phyloP scores from a whole-genome alignment of 2,113 vertebrate species.

The Ia io region DNA sequence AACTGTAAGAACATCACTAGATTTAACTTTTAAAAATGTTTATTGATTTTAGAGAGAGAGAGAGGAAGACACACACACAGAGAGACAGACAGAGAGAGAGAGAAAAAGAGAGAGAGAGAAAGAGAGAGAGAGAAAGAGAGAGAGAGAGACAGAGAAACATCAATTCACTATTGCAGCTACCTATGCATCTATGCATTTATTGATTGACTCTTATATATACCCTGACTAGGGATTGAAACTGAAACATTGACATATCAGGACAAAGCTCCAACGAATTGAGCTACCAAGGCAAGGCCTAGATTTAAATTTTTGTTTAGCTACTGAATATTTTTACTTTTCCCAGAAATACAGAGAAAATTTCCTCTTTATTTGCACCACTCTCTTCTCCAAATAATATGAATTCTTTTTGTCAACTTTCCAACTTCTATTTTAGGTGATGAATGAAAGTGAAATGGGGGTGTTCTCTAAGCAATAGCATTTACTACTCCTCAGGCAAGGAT shows the following conservation, averaged over 20 bases:
- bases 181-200: neutral
- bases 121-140: no score
- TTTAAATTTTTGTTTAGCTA: neutral
- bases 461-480: neutral
- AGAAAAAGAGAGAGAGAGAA: no score
- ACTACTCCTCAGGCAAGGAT: neutral
- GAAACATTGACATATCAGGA: neutral
- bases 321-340: neutral
- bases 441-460: neutral
- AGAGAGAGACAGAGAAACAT: neutral
- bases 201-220: neutral
- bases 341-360: neutral
- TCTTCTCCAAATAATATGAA: neutral
- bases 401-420: neutral
- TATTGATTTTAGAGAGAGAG: neutral
- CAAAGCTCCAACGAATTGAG: neutral
- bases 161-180: neutral
- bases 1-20: slow-evolving; percentile 75
- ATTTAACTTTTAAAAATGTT: neutral
- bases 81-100: no score
- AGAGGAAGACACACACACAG: no score
- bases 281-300: neutral
- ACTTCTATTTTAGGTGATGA: neutral
- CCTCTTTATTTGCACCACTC: neutral
- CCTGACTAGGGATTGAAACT: neutral